phyloP scores from a whole-genome alignment of 2,797 vertebrate species.

The Falco cherrug region DNA sequence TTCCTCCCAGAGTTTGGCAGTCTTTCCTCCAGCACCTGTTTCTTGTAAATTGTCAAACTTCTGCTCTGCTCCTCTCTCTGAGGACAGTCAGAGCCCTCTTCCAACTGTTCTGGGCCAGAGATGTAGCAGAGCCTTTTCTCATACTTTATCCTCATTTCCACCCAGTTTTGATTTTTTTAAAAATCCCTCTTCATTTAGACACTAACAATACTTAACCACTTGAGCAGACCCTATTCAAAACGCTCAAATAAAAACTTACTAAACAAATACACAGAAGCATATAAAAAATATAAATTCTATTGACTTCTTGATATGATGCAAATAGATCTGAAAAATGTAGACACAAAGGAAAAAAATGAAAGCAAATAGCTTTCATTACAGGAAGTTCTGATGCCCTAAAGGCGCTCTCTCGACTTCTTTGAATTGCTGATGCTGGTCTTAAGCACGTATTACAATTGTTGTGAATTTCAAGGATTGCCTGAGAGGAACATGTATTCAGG shows the following conservation, averaged over 20 bases:
- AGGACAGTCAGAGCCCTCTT: background rate
- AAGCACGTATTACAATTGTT: background rate
- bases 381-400: background rate
- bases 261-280: background rate
- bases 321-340: background rate
- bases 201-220: background rate
- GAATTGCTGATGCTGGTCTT: background rate
- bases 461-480: background rate
- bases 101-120: accelerated
- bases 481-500: background rate
- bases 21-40: background rate
- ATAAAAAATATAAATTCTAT: background rate
- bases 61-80: background rate
- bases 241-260: background rate
- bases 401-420: background rate
- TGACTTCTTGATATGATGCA: background rate
- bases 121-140: background rate
- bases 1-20: background rate
- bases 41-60: background rate
- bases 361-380: background rate
- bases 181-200: background rate
- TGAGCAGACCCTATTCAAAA: background rate
- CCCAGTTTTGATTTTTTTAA: background rate
- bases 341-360: background rate
- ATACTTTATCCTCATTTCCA: background rate